Base-by-base conservation (phyloP, 2,797 vertebrate species). In the Spatula versicolor region DNA sequence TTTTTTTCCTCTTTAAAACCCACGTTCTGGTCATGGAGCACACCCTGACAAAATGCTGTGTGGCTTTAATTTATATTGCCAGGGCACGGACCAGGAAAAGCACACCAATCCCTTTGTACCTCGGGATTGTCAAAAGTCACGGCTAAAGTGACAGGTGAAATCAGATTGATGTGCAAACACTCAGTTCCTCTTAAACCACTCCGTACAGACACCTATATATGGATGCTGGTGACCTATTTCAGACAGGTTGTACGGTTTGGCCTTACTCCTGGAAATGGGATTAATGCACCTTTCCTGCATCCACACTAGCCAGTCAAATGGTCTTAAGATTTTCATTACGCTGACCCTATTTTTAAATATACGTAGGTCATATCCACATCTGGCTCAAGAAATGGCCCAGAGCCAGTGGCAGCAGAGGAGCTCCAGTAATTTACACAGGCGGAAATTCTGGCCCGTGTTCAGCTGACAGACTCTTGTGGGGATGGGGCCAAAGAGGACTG, bases 321-420 rank as follows among this genome's bases (percentile, higher is more conserved):
- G 59, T 71, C 35, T 95, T 88, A 82, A 73, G 88, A 33, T 46
- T 80, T 78, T 67, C 88, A 77, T 89, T 88, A 88, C 43, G 23
- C 33, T 90, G 82, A 76, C 84, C 79, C 48, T 95, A 33, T 93
- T 93, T 94, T 95, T 95, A 79, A 88, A 78, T 83, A 75, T 26
- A 16, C 0, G 0, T 67, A 79, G 59, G 88, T 86, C 71, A 88
- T 74, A 94, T 41, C 63, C 71, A 90, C 77, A 86, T 90, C 81
- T 90, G 90, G 60, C 71, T 43, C 56, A 56, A 89, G 69, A 91
- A 84, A 62, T 84, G 94, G 81, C 74, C 64, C 1, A 2, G 26
- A 62, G 83, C 90, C 92, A 82, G 46, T 8, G 74, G 39, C 59
- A 62, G 80, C 69, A 86, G 71, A 93, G 43, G 74, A 90, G 48